A percentile compares a stretch with the other conserved stretches of the same genome.
phyloP scores from a whole-genome alignment of 1,140 invertebrate genomes.

The Hermatobates lingyangjiaoensis region DNA sequence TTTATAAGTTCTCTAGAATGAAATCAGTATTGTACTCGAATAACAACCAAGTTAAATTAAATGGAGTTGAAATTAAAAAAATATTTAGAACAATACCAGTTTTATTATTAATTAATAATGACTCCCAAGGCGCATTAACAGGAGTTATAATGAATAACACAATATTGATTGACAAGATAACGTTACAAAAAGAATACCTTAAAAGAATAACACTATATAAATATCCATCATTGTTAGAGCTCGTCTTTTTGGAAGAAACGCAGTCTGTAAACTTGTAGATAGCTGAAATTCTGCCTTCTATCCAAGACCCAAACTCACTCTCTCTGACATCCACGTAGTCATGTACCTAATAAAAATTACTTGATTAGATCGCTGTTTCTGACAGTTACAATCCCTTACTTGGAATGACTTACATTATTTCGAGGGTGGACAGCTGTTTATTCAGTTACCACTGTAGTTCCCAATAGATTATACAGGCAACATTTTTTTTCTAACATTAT shows the following conservation, averaged over 20 bases:
- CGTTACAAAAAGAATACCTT: background rate
- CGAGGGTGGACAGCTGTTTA: too few relatives aligned
- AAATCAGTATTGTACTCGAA: background rate
- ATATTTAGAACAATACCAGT: background rate
- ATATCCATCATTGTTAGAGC: constrained; percentile 18
- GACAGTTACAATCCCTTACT: too few relatives aligned
- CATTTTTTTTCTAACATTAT: too few relatives aligned
- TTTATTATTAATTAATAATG: background rate
- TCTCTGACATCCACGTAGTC: constrained; percentile 50
- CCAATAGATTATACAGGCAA: too few relatives aligned
- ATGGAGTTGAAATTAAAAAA: background rate
- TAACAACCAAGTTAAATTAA: background rate
- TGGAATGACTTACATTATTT: too few relatives aligned
- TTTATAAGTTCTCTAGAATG: too few relatives aligned
- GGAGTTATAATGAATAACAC: background rate
- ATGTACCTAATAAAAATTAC: too few relatives aligned
- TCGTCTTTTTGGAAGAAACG: background rate
- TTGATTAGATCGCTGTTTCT: too few relatives aligned
- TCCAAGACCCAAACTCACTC: constrained; percentile 35
- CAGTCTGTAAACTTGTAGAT: constrained; percentile 17
- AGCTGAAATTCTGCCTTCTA: constrained; percentile 35
- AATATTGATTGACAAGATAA: background rate
- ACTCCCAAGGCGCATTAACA: background rate
- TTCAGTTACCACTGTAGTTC: too few relatives aligned
- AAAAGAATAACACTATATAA: constrained; percentile 29